Evolutionary conservation across 1,140 invertebrate genomes (phyloP).

Genomic region (Tetramorium simillimum): DNA sequence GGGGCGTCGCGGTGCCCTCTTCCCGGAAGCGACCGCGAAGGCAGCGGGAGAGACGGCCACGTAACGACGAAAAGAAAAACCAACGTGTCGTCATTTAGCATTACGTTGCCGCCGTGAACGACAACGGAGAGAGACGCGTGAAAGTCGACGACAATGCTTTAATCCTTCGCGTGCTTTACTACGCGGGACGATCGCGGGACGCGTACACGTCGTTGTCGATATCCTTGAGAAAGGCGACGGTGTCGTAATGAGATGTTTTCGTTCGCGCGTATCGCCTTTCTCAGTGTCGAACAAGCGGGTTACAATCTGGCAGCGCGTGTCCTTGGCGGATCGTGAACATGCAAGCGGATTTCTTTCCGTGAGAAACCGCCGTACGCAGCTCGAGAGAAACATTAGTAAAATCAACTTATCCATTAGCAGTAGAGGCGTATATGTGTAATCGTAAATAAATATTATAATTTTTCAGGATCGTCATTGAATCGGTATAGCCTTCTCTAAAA

Average conservation of each 20-base stretch:
- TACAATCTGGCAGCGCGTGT: constrained; percentile 25
- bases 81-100: constrained; percentile 66
- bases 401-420: background rate
- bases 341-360: background rate
- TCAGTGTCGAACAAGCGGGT: constrained; percentile 21
- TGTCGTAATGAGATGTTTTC: constrained; percentile 57
- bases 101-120: constrained; percentile 37
- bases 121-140: constrained; percentile 61
- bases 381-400: background rate
- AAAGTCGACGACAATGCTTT: constrained; percentile 65
- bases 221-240: constrained; percentile 27
- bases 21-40: constrained; percentile 65
- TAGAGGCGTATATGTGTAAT: background rate
- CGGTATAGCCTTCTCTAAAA: background rate
- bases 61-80: constrained; percentile 64
- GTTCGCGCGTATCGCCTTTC: constrained; percentile 19
- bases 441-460: constrained; percentile 6
- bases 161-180: constrained; percentile 43
- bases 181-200: background rate
- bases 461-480: constrained; percentile 4
- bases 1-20: constrained; percentile 52
- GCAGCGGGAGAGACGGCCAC: constrained; percentile 51
- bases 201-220: constrained; percentile 27
- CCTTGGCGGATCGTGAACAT: background rate
- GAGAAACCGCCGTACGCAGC: background rate